phyloP scores from a whole-genome alignment of 2,888 invertebrate genomes.

The Cheilosia vulpina region DNA sequence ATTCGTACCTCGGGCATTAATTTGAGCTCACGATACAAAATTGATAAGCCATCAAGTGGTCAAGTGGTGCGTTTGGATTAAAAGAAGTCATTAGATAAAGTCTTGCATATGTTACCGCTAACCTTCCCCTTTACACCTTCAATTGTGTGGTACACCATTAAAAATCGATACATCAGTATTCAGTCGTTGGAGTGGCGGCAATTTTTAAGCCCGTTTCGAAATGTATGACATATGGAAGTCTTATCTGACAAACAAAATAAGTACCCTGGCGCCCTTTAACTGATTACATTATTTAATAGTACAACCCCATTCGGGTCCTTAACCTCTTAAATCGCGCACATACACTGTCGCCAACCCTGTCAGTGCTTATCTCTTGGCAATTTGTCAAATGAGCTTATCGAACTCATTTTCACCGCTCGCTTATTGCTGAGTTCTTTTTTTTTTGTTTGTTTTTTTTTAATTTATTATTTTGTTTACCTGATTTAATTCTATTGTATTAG shows the following conservation, averaged over 20 bases:
- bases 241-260: neutral
- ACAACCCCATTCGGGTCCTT: neutral
- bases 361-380: constrained; percentile 21
- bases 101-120: neutral
- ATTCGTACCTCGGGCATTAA: neutral
- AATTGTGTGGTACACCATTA: neutral
- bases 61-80: neutral
- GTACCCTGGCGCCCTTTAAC: constrained; percentile 27
- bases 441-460: constrained; percentile 15
- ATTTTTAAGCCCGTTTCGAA: neutral
- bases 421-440: constrained; percentile 12
- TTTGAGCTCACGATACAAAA: neutral
- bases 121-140: neutral
- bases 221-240: neutral
- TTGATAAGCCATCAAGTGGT: neutral
- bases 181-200: neutral
- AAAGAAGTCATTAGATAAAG: neutral
- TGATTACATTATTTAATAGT: neutral
- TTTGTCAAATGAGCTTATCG: constrained; percentile 38
- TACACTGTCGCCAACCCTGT: neutral
- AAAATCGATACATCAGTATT: constrained; percentile 23
- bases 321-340: neutral
- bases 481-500: constrained; percentile 29
- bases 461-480: constrained; percentile 49
- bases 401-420: neutral